Evolutionary conservation across 2,797 vertebrate genomes (phyloP), one percentile per base, ranked within the genome.

Genomic region (Sebastes diaconus): DNA sequence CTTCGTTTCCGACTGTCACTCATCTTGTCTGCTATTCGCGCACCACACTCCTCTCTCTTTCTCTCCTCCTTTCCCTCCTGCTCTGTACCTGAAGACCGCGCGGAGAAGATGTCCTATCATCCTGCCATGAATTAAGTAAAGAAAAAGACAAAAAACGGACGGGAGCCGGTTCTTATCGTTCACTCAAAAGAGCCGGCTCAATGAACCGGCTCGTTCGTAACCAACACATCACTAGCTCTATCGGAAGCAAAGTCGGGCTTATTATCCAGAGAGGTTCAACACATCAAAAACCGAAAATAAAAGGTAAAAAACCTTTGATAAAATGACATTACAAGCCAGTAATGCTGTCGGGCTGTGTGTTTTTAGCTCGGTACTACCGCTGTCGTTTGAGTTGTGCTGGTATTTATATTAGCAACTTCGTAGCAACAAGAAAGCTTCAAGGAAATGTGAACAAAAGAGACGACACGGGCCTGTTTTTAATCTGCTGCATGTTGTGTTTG

Each of bases 381-480:
- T 92, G 89, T 86, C 80, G 22, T 84, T 71, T 52, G 12, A 34
- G 32, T 72, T 54, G 1, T 22, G 63, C 6, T n/a, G 0, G 55
- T 52, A 76, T 52, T 84, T 90, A 84, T 66, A 39, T 39, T 29
- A 36, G 34, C 75, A 54, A 78, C 75, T 84, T 84, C 78, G 78
- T 81, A 63, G 79, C 79, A 29, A 12, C 30, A 54, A 86, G 79
- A 79, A 90, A 78, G 68, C 90, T 88, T 88, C 71, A 90, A 91
- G 92, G 91, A 94, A 95, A 92, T 87, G 93, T 92, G 91, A 93
- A 95, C 94, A 95, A 95, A 93, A 91, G 87, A 85, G 68, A 73
- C 29, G 84, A 59, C 79, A 68, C 64, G 39, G 32, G 16, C 20
- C n/a, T 71, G 14, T 34, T 78, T 64, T 11, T 3, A 32, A 42